phyloP scores from a whole-genome alignment of 2,888 invertebrate species.

The Calameuta idolon region DNA sequence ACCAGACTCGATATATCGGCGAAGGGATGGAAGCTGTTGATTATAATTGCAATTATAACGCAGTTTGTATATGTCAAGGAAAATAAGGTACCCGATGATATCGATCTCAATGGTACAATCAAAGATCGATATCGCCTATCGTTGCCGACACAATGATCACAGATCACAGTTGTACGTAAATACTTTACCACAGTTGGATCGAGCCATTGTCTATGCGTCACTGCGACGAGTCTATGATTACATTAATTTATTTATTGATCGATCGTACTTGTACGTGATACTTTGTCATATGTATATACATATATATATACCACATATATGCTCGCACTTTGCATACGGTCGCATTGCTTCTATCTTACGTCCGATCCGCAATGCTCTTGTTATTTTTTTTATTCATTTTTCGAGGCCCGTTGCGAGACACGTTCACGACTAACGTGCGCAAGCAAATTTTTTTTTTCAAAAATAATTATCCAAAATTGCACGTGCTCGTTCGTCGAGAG shows the following conservation, averaged over 20 bases:
- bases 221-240: slow-evolving; percentile 36
- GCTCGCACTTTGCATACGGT: neutral
- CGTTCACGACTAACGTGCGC: neutral
- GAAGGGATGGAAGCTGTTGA: neutral
- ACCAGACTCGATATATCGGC: neutral
- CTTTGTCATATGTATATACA: neutral
- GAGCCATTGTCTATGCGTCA: slow-evolving; percentile 64
- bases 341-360: neutral
- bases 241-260: neutral
- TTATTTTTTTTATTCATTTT: neutral
- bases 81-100: neutral
- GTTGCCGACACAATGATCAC: slow-evolving; percentile 24
- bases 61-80: neutral
- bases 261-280: neutral
- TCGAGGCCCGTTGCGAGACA: neutral
- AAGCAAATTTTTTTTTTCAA: neutral
- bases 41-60: neutral
- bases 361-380: neutral
- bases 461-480: slow-evolving; percentile 5
- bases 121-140: slow-evolving; percentile 27
- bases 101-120: neutral
- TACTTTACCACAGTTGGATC: slow-evolving; percentile 62
- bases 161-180: neutral
- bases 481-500: neutral
- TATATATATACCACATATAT: neutral